Evolutionary conservation across 2,888 invertebrate genomes (phyloP), one percentile per base, ranked within the genome.

Genomic region (Holacanthella duospinosa): DNA sequence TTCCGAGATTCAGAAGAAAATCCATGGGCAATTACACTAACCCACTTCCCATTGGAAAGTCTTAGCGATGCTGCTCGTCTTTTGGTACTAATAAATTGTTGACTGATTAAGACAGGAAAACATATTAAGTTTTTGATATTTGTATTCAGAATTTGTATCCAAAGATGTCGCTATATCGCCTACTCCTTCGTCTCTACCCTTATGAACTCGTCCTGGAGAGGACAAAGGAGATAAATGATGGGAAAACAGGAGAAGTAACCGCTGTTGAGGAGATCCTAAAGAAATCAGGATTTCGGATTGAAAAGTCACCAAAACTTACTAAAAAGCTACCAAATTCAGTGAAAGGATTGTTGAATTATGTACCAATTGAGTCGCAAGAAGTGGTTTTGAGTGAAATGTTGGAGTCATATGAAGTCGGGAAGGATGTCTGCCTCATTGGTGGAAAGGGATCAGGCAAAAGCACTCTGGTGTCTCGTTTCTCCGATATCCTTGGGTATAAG

Each of bases 381-480:
- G 80, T 82, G 63, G 77, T 93, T 54, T 76, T 96, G 59, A 83
- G 86, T 55, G 85, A 88, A 68, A 80, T 95, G 79, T 75, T 91
- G 43, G 82, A 89, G 76, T 88, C 89, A 64, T 88, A 89, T 76
- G 80, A 84, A 64, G 85, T 85, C 1, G 84, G 86, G 1, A 62
- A 64, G 25, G 95, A 96, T 79, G 85, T 93, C 73, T 94, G 94
- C 77, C 77, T 96, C 29, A 82, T 96, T 72, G 91, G 95, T 57
- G 86, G 89, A 65, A 86, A 87, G 79, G 96, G 96, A 44, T 91
- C 93, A 75, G 96, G 96, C 0, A 97, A 97, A 79, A 89, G 88
- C 64, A 84, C 87, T 1, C 79, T 93, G 1, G 84, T 92, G 1
- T 80, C 84, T 59, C 86, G 88, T 77, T 81, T 96, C 65, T 86